A percentile compares a stretch with the other conserved stretches of the same genome.
Conservation (phyloP, 2,113 vertebrate species). For the Scytalopus superciliaris region DNA sequence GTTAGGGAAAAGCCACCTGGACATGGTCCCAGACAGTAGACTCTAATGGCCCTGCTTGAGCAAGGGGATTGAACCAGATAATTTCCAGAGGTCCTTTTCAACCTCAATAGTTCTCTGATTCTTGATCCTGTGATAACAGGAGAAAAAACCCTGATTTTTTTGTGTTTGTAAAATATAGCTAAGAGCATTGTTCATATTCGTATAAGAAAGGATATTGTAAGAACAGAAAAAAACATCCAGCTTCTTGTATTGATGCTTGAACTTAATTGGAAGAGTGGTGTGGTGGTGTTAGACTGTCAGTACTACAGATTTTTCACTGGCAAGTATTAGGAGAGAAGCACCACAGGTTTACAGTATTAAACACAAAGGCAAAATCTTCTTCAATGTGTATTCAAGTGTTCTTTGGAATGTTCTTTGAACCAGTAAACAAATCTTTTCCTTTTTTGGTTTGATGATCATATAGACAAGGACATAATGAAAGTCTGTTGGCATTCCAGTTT, state of each 20-base stretch:
- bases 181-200: background rate
- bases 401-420: background rate
- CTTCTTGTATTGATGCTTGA: background rate
- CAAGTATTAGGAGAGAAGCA: background rate
- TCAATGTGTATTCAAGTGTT: background rate
- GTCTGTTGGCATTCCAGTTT: background rate
- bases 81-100: background rate
- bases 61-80: background rate
- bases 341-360: background rate
- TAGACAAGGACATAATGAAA: background rate
- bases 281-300: background rate
- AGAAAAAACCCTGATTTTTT: background rate
- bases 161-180: background rate
- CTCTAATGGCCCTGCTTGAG: background rate
- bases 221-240: background rate
- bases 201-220: background rate
- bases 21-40: background rate
- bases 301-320: background rate
- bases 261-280: background rate
- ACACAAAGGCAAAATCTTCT: background rate
- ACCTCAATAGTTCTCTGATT: background rate
- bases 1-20: background rate
- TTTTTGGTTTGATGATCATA: background rate
- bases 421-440: background rate
- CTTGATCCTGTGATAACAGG: background rate